phyloP scores from a whole-genome alignment of 2,888 invertebrate species.

The Aquatica leii region DNA sequence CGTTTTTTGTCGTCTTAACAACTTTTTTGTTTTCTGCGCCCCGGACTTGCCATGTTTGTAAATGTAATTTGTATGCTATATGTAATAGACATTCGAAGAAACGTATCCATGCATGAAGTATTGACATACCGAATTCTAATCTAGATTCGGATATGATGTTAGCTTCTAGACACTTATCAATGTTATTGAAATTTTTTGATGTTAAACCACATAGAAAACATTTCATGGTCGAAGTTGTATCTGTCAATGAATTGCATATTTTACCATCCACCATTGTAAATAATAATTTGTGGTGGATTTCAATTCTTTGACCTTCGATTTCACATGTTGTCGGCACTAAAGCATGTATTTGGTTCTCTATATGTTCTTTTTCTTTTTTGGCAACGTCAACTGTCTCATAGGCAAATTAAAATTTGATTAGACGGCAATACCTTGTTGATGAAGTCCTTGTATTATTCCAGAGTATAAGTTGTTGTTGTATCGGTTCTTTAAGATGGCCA shows the following conservation, averaged over 20 bases:
- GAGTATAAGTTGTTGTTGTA: constrained; percentile 36
- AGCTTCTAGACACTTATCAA: constrained; percentile 18
- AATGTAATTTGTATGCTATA: constrained; percentile 46
- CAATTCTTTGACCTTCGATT: constrained; percentile 18
- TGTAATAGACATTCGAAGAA: constrained; percentile 50
- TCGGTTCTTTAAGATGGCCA: constrained; percentile 17
- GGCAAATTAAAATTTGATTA: constrained; percentile 46
- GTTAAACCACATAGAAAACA: not conserved
- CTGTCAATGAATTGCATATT: constrained; percentile 39
- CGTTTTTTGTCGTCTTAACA: constrained; percentile 19
- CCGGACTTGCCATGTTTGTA: constrained; percentile 50
- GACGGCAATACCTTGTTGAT: constrained; percentile 48
- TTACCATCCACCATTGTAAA: constrained; percentile 45
- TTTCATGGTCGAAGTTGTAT: constrained; percentile 26
- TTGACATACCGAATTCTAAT: constrained; percentile 38
- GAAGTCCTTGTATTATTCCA: constrained; percentile 48
- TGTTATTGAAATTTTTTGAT: constrained; percentile 37
- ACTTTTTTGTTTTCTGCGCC: constrained; percentile 32
- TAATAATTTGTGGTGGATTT: constrained; percentile 8
- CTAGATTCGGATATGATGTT: not conserved
- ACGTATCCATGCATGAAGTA: constrained; percentile 50
- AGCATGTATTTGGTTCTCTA: constrained; percentile 29
- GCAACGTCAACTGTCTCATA: constrained; percentile 44
- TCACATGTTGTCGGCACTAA: constrained; percentile 17
- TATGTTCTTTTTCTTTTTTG: constrained; percentile 30